A percentile compares a stretch with the other conserved stretches of the same genome.
Evolutionary conservation across 2,113 vertebrate genomes (phyloP).

Genomic region (Ardeotis arabs): DNA sequence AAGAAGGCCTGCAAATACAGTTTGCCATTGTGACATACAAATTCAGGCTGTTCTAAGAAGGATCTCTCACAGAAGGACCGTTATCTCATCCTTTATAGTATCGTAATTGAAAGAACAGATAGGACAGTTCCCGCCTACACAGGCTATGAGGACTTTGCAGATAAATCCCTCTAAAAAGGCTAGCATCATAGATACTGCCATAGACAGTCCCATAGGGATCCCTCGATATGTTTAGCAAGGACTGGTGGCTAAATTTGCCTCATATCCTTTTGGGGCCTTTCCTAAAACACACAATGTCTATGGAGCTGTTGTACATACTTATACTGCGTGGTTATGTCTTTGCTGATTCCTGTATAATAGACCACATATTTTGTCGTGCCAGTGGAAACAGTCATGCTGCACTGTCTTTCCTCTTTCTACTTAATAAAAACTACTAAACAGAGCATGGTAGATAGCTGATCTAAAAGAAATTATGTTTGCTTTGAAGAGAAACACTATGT

Average conservation of each 20-base stretch:
- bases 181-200: neutral
- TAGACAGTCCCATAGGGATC: no score
- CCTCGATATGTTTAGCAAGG: neutral
- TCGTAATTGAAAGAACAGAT: neutral
- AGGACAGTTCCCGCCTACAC: neutral
- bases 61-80: fast-evolving
- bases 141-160: neutral
- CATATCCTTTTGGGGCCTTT: neutral
- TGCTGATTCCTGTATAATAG: neutral
- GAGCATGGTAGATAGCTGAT: neutral
- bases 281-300: neutral
- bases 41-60: neutral
- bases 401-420: neutral
- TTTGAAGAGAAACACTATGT: neutral
- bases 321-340: neutral
- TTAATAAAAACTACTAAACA: neutral
- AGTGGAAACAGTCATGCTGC: neutral
- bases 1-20: neutral
- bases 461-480: neutral
- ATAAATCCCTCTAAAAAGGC: neutral
- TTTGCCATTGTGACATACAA: neutral
- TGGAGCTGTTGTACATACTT: neutral
- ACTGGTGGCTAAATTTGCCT: neutral
- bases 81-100: neutral
- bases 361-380: neutral